phyloP scores from a whole-genome alignment of 1,140 invertebrate species.

The Pseudachorutes palmiensis region DNA sequence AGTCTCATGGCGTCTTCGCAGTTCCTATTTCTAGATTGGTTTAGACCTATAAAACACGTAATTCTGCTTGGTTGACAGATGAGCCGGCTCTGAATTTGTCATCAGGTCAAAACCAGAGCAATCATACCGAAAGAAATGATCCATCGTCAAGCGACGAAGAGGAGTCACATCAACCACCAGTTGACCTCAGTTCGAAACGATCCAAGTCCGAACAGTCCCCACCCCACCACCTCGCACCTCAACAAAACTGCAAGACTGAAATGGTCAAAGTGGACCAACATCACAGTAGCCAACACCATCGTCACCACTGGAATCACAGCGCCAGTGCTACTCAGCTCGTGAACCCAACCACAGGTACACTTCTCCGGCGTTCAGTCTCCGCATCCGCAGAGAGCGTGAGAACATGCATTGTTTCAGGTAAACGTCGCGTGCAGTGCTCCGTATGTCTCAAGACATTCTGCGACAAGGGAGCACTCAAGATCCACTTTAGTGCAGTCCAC shows the following conservation, averaged over 20 bases:
- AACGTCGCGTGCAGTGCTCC: constrained; percentile 95
- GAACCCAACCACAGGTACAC: constrained; percentile 70
- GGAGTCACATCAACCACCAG: not conserved
- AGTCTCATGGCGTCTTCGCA: not conserved
- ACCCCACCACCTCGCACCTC: not conserved
- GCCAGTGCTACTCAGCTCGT: constrained; percentile 41
- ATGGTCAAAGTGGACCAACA: not conserved
- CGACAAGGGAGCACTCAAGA: constrained; percentile 98
- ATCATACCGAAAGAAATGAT: constrained; percentile 12
- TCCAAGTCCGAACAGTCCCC: not conserved
- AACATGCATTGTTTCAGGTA: constrained; percentile 64
- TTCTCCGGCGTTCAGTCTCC: not conserved
- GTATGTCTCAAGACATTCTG: constrained; percentile 98
- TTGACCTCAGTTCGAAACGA: constrained; percentile 19
- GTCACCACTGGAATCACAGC: constrained; percentile 10
- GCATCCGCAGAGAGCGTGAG: not conserved
- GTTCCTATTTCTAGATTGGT: too few species aligned
- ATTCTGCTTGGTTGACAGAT: constrained; percentile 2
- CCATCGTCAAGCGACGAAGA: constrained; percentile 6
- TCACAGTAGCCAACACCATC: not conserved
- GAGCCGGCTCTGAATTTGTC: constrained; percentile 12
- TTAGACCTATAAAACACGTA: too few species aligned
- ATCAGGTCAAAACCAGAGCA: constrained; percentile 21
- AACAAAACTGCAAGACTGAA: constrained; percentile 4
- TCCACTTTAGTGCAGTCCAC: constrained; percentile 98